Base-by-base conservation (phyloP, 2,797 vertebrate genomes). In the Rhinatrema bivittatum region DNA sequence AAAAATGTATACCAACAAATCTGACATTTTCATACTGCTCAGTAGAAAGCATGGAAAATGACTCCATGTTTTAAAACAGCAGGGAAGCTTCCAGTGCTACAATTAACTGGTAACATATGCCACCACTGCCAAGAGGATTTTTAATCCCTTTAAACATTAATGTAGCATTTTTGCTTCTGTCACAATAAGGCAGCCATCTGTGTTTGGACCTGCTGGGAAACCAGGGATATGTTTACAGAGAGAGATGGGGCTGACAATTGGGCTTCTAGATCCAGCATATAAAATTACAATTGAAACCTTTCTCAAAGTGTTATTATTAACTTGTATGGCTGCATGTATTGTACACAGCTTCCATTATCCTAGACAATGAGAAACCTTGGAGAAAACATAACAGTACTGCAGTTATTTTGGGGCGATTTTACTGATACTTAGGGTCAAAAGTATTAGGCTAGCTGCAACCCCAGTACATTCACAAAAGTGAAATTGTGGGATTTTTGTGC, bases 71-170 rank as follows among this genome's bases (percentile, higher is more conserved):
- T 77, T 76, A 70, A 78, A 84, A 74, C 81, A 86, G 78, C 70
- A 73, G 68, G 74, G 68, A 74, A 73, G 66, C 73, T 74, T 82
- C 72, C 65, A 80, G 66, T 72, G 74, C 67, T 69, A 79, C 78
- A 86, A 88, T 87, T 85, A 87, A 79, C 75, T 70, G 66, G 64
- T 78, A 85, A 81, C 84, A 88, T 87, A 88, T 88, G 84, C 67
- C 68, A 70, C 57, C 70, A 67, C 66, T 79, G 76, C 83, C 69
- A 78, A 76, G 72, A 79, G 77, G 70, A 74, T 72, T 85, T 83
- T 79, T 74, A 81, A 81, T 82, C 74, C 74, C 65, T 64, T 73
- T 77, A 78, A 77, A 78, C 72, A 81, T 77, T 86, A 87, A 87
- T 67, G 78, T 72, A 74, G 69, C 64, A 64, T 84, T 79, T 82